Conservation (phyloP, 2,113 vertebrate species). For the Vidua chalybeata region DNA sequence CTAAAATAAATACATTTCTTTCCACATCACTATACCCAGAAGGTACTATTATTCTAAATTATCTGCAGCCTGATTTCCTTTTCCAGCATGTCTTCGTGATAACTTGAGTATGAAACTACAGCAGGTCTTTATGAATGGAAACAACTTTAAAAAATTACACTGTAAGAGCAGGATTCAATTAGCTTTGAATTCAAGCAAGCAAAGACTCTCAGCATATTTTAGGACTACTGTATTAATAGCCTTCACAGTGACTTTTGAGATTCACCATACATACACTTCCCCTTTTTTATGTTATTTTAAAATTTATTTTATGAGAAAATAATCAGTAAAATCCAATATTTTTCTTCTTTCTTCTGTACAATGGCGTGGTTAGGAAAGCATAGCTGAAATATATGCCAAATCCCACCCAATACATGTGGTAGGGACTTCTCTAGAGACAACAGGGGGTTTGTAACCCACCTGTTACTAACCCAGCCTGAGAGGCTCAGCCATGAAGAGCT, state of each 20-base stretch:
- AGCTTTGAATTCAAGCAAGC: neutral
- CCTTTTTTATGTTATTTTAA: neutral
- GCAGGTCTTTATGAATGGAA: neutral
- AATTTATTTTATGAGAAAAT: neutral
- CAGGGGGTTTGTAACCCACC: fast-evolving
- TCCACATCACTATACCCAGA: neutral
- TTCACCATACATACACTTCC: neutral
- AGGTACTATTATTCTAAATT: neutral
- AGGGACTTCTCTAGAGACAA: neutral
- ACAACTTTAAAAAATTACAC: neutral
- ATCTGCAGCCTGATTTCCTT: neutral
- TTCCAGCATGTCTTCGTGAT: neutral
- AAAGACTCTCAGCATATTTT: neutral
- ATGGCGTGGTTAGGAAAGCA: neutral
- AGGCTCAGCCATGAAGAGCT: neutral
- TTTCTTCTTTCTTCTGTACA: neutral
- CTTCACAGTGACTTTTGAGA: neutral
- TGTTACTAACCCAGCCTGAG: neutral
- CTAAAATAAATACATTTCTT: neutral
- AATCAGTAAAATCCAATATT: neutral
- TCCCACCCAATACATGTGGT: neutral
- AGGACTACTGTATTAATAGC: neutral
- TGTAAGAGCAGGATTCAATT: neutral
- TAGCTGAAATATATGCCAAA: neutral
- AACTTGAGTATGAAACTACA: neutral